Conservation (phyloP, 2,113 vertebrate species). For the Pituophis catenifer region DNA sequence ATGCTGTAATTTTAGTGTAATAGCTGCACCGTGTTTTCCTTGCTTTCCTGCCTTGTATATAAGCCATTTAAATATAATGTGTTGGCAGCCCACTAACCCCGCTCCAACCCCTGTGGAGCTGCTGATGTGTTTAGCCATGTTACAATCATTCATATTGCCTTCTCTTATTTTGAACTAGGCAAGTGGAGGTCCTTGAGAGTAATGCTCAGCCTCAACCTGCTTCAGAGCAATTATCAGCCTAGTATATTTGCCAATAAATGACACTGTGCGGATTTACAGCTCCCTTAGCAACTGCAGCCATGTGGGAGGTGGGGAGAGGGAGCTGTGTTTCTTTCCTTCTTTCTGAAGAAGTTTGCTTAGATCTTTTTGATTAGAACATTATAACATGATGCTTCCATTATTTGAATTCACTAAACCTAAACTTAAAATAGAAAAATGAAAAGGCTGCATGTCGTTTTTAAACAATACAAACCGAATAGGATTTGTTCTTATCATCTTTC, state of each 20-base stretch:
- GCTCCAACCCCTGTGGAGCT: background rate
- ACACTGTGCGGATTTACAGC: background rate
- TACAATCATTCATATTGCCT: constrained; percentile 37
- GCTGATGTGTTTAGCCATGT: constrained; percentile 32
- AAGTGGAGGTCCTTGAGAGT: constrained; percentile 32
- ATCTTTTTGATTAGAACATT: background rate
- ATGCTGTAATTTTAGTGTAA: background rate
- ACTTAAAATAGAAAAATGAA: background rate
- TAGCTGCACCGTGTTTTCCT: constrained; percentile 11
- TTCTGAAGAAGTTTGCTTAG: background rate
- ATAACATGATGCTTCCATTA: background rate
- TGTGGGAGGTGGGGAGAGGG: background rate
- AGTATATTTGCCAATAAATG: constrained; percentile 38
- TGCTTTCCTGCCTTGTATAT: background rate
- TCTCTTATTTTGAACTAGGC: constrained; percentile 17
- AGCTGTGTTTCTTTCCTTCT: background rate
- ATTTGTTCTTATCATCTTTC: background rate
- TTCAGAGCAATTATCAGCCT: constrained; percentile 31
- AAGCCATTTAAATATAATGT: background rate
- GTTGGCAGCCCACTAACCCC: background rate
- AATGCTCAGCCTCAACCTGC: constrained; percentile 36
- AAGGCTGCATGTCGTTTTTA: background rate
- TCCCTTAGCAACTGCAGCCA: constrained; percentile 57
- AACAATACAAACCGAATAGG: background rate
- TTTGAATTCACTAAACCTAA: constrained; percentile 6